Base-by-base conservation (phyloP, 2,797 vertebrate genomes). In the Eospalax fontanierii region DNA sequence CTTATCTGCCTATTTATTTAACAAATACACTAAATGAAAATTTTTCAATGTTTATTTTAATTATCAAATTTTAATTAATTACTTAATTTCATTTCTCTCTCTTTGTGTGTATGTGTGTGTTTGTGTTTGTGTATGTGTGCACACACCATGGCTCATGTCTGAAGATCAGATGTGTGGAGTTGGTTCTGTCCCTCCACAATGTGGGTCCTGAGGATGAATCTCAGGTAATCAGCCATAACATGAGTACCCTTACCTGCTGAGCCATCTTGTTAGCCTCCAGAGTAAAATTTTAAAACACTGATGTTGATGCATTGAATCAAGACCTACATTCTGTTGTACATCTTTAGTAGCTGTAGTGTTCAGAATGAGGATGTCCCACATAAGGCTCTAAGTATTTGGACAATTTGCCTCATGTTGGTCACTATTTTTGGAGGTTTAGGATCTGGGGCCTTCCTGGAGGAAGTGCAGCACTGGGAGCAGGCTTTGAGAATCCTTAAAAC, bases 81-180 rank as follows among this genome's bases (percentile, higher is more conserved):
- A 4, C 38, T 8, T 43, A 33, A 66, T 24, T 40, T 66, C 28
- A 18, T 82, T 12, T n/a, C n/a, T n/a, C n/a, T n/a, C n/a, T n/a
- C n/a, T n/a, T n/a, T n/a, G n/a, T n/a, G n/a, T n/a, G 18, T 66
- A 9, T 18, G 8, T 28, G 4, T 61, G 2, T 15, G 0, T 46
- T 4, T 46, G 10, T 30, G n/a, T 46, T 9, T 43, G 1, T 82
- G 2, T 26, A 14, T 22, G 16, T 24, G 12, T 24, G 22, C 3
- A 22, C 11, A 50, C 11, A 50, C 46, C 46, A 50, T 50, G 46
- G 11, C 46, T 6, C 46, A 50, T 11, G 11, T 50, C 6, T 50
- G 46, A 11, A 50, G 46, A 50, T 50, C 46, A 50, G 46, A 50
- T 50, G 46, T 50, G 46, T 50, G 46, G 11, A 50, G 6, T 50